Base-by-base conservation (phyloP, 2,888 invertebrate genomes). In the Calliopum simillimum region DNA sequence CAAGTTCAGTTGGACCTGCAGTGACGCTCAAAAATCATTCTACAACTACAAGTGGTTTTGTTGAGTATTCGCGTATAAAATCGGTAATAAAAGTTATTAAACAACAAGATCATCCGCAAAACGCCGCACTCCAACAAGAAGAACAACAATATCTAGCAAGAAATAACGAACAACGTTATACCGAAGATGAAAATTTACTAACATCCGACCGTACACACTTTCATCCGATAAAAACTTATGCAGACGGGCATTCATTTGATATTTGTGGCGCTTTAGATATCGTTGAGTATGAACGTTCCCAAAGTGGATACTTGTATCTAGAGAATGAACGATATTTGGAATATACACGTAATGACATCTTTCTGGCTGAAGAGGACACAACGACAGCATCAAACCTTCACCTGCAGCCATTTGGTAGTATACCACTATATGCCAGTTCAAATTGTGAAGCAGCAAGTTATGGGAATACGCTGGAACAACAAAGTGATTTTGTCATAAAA, bases 181-280 rank as follows among this genome's bases (percentile, higher is more conserved):
- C 69, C 14, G 80, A 80, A 43, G 80, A 81, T 56, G 94, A 94
- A 81, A 93, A 94, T 85, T 86, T 94, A 76, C 88, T 94, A 73
- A 92, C 92, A 19, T 93, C 95, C 8, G 89, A 91, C 74, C 90
- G 91, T 75, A 95, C 94, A 71, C 95, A 96, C 87, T 95, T 96
- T 87, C 90, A 91, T 76, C 95, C 95, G 16, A 95, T 95, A 77
- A 89, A 90, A 78, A 81, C 79, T 70, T 89, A 89, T 83, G 90
- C 88, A 43, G 93, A 94, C 85, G 94, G 94, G 63, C 91, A 92
- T 77, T 91, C 92, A 16, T 94, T 94, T 86, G 88, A 90, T 75
- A 91, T 93, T 77, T 86, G 87, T 77, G 88, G 88, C 79, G 89
- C 88, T 77, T 86, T 92, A 78, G 92, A 93, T 80, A 80, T 87